Evolutionary conservation across 1,140 invertebrate genomes (phyloP).

Genomic region (Drosophila lini): DNA sequence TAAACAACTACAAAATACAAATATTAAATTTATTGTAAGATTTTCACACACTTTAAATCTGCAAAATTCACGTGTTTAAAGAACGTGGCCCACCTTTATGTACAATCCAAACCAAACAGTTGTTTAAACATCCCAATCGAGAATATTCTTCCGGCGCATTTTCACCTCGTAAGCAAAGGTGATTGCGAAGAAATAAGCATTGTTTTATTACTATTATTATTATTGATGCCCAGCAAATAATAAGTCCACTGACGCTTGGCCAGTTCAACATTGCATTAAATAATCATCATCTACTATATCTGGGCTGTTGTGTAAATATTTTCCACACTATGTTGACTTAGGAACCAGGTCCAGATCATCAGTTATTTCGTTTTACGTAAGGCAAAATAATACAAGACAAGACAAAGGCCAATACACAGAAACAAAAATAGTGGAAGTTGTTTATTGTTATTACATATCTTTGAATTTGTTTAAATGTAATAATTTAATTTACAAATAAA

Average conservation of each 20-base stretch:
- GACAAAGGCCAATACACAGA: not conserved
- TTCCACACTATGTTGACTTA: conserved; percentile 17
- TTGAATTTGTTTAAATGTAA: not conserved
- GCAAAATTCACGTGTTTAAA: not conserved
- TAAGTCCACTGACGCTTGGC: conserved; percentile 17
- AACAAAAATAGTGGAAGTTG: not conserved
- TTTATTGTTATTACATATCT: not conserved
- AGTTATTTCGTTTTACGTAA: conserved; percentile 16
- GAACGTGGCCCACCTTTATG: not conserved
- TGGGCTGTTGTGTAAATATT: conserved; percentile 18
- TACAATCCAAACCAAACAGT: conserved; percentile 1
- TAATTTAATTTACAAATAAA: not conserved
- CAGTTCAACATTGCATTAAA: conserved; percentile 4
- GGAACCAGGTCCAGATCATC: conserved; percentile 12
- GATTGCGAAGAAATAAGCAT: not conserved
- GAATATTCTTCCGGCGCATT: not conserved
- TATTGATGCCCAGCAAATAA: conserved; percentile 21
- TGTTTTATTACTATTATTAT: not conserved
- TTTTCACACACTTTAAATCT: not conserved
- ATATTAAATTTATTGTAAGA: not conserved
- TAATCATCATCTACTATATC: conserved; percentile 2
- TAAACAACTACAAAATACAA: not conserved
- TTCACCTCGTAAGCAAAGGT: not conserved
- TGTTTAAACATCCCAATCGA: conserved; percentile 7
- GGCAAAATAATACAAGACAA: not conserved